Evolutionary conservation across 2,888 invertebrate species (phyloP).

Genomic region (Aproaerema taeniolella): DNA sequence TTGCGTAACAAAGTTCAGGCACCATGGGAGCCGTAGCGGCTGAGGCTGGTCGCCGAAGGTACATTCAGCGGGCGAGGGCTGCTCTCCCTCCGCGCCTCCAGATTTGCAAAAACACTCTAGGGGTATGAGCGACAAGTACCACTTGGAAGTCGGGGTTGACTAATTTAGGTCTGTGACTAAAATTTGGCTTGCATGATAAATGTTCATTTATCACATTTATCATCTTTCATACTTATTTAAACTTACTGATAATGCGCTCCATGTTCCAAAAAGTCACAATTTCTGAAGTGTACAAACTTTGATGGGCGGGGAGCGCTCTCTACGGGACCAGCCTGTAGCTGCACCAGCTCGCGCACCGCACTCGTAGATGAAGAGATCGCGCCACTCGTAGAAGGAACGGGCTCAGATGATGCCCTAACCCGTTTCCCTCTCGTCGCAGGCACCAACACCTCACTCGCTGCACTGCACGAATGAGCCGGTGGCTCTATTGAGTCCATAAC

Average conservation of each 20-base stretch:
- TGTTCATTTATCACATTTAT: no score
- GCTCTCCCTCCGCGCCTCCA: no score
- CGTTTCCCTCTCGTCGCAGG: conserved; percentile 1
- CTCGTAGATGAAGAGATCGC: neutral
- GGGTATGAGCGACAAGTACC: no score
- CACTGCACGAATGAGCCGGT: neutral
- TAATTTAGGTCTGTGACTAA: no score
- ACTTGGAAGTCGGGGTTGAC: no score
- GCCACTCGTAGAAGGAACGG: neutral
- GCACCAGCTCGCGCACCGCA: neutral
- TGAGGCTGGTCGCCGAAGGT: no score
- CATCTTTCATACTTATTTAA: neutral
- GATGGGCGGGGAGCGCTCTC: neutral
- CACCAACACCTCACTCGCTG: neutral
- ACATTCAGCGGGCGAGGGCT: no score
- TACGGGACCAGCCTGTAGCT: neutral
- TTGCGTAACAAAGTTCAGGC: no score
- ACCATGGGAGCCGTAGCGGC: no score
- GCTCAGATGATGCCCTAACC: neutral
- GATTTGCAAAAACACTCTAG: no score
- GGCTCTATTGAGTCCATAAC: neutral
- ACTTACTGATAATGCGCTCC: neutral
- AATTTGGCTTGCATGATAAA: no score
- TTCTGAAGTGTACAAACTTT: neutral
- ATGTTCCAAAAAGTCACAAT: neutral